Evolutionary conservation across 2,113 vertebrate species (phyloP).

Genomic region (Tragelaphus scriptus): DNA sequence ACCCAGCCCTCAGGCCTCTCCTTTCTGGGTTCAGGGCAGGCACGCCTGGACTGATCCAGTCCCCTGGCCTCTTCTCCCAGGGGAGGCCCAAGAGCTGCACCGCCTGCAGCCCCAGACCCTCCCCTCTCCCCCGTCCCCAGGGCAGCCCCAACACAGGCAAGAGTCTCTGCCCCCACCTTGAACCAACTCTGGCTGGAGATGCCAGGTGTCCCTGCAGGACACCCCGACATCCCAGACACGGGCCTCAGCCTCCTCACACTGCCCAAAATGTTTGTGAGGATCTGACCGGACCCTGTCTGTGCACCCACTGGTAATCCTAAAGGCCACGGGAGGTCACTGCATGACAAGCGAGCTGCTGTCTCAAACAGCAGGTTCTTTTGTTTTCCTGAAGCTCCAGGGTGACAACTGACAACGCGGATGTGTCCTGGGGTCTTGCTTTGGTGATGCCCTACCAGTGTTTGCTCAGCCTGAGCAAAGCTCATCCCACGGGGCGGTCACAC

Average conservation of each 20-base stretch:
- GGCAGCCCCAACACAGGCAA: background rate
- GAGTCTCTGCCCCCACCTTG: background rate
- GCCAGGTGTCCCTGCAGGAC: accelerated
- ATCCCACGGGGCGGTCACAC: accelerated
- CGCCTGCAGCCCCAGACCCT: accelerated
- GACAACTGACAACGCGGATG: accelerated
- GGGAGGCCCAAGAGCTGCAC: background rate
- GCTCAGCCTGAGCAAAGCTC: too few relatives aligned
- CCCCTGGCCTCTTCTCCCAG: accelerated
- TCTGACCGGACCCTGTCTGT: accelerated
- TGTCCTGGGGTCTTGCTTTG: accelerated
- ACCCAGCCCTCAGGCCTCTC: too few relatives aligned
- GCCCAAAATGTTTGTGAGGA: accelerated
- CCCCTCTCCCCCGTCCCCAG: accelerated
- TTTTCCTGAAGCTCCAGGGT: background rate
- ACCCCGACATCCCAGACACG: background rate
- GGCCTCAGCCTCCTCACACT: background rate
- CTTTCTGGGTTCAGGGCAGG: background rate
- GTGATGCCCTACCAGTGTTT: accelerated
- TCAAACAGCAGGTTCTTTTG: accelerated
- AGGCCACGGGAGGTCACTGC: accelerated
- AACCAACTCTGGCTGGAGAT: background rate
- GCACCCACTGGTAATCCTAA: accelerated
- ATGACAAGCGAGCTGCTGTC: accelerated
- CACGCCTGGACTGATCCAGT: accelerated